A percentile compares a stretch with the other conserved stretches of the same genome.
phyloP scores from a whole-genome alignment of 2,797 vertebrate genomes.

The Oreochromis grahami region DNA sequence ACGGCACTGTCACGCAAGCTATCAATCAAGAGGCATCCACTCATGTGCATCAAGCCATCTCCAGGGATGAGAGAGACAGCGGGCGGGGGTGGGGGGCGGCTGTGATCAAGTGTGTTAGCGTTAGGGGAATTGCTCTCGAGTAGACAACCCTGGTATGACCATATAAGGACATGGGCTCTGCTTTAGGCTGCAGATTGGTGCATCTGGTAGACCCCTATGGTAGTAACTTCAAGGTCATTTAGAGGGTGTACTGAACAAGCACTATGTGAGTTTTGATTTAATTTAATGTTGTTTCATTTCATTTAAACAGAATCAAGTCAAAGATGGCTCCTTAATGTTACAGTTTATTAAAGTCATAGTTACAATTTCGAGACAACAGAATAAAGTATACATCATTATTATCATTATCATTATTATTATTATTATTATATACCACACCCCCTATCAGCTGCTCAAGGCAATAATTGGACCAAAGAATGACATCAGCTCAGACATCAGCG shows the following conservation, averaged over 20 bases:
- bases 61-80: slow-evolving; percentile 26
- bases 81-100: not conserved
- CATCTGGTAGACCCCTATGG: slow-evolving; percentile 3
- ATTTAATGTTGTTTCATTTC: not conserved
- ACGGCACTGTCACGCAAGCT: slow-evolving; percentile 57
- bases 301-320: not conserved
- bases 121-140: slow-evolving; percentile 8
- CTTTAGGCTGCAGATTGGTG: slow-evolving; percentile 57
- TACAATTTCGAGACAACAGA: not conserved
- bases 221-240: slow-evolving; percentile 29
- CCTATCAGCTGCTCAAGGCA: not conserved
- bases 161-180: slow-evolving; percentile 63
- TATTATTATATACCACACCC: not conserved
- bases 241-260: not conserved
- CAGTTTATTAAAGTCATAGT: not conserved
- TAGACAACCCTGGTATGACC: slow-evolving; percentile 46
- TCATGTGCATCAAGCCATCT: slow-evolving; percentile 63
- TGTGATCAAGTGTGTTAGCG: not conserved
- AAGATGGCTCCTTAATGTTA: not conserved
- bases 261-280: not conserved
- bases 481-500: not conserved
- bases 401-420: too few relatives aligned
- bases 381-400: not conserved
- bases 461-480: not conserved
- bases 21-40: slow-evolving; percentile 66